Evolutionary conservation across 1,140 invertebrate genomes (phyloP), one percentile per base, ranked within the genome.

Genomic region (Heterodera carotae): DNA sequence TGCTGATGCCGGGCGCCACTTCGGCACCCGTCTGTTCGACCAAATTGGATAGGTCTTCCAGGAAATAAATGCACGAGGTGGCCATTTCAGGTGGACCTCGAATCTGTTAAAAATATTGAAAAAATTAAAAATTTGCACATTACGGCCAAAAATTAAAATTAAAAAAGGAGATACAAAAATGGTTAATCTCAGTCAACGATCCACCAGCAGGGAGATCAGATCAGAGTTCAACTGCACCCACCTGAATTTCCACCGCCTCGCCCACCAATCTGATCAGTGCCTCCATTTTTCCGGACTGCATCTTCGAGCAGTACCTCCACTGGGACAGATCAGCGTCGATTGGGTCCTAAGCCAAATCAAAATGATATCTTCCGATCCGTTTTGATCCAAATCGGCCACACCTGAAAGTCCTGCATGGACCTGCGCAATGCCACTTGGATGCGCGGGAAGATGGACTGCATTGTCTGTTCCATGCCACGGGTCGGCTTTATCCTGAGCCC

Each of bases 291-390:
- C 92, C 91, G 70, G 91, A 91, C 82, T 91, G 92, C 71, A 93
- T 90, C 88, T 93, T 93, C n/a, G 92, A 92, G 22, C 92, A 93
- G 71, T 91, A 89, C 86, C 91, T 91, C 93, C 93, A 94, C 85
- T 94, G 93, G 81, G 93, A 92, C 15, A 94, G 88, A 88, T 94
- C 93, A 12, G 84, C 88, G 66, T 89, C 89, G 36, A 80, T 88
- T 81, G 89, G 89, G 53, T 89, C 89, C 79, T 89, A 82, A 79
- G 53, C 27, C 27, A 33, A 25, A n/a, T 59, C 25, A 53, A n/a
- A 36, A 53, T 48, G n/a, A 25, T 31, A 10, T 64, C 34, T 69
- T 71, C 33, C 62, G 15, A 56, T 56, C 22, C 5, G 22, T n/a
- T 59, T 2, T 22, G 25, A 60, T 66, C 33, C 6, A 48, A 59